These are phyloP conservation scores for Apodemia hepburni DNA, from an alignment of 2,888 invertebrate species.

Conservation along the genomic window DNA sequence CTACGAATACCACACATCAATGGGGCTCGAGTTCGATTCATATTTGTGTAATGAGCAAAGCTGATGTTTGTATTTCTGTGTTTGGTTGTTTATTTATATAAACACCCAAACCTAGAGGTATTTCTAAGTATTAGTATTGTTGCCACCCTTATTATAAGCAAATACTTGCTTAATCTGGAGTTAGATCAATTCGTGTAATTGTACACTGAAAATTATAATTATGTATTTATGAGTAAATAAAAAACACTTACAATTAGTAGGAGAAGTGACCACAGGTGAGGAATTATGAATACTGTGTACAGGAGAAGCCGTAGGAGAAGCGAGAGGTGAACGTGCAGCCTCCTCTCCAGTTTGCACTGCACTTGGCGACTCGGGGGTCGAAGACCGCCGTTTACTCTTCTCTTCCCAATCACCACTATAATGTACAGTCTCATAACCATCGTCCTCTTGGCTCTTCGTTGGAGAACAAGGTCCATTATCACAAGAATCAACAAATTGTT, in stretches of 20 bases:
- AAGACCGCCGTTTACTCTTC: conserved; percentile 59
- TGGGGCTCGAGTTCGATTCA: no score
- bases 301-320: conserved; percentile 60
- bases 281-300: conserved; percentile 50
- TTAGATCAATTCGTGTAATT: no score
- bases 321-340: conserved; percentile 28
- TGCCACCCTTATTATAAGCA: no score
- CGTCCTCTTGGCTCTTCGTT: conserved; percentile 43
- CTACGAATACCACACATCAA: no score
- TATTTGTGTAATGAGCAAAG: no score
- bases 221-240: no score
- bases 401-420: conserved; percentile 61
- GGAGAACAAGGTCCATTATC: conserved; percentile 47
- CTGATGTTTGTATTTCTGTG: no score
- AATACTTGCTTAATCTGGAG: no score
- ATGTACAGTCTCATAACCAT: conserved; percentile 55
- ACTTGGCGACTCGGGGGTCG: conserved; percentile 60
- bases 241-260: conserved; percentile 55
- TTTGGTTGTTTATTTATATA: no score
- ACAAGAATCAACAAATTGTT: conserved; percentile 45
- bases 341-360: conserved; percentile 46
- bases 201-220: no score
- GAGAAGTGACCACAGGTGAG: conserved; percentile 47
- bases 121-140: no score
- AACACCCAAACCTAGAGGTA: no score